Base-by-base conservation (phyloP, 1,140 invertebrate species). In the Monomorium pharaonis region DNA sequence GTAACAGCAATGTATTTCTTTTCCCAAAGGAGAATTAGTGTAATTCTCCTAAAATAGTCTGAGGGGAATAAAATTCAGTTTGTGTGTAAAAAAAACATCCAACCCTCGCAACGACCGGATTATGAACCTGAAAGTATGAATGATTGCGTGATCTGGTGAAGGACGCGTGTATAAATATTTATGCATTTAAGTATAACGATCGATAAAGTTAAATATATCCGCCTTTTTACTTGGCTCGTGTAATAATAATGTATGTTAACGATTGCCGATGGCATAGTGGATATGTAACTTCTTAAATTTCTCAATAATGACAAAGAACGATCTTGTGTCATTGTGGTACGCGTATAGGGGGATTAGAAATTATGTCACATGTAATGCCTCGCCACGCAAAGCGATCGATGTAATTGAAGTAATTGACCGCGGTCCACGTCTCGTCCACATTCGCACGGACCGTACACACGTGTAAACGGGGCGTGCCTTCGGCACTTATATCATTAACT, bases 381-480 rank as follows among this genome's bases (percentile, higher is more conserved):
- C 33, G 51, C 37, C 51, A 30, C 49, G 33, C 63, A 49, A 80
- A 47, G 51, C 67, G 24, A 74, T 83, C 67, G 67, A 83, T 74
- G 51, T 83, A 74, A 83, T 81, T 81, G 65, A 81, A 81, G n/a
- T 72, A 81, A 72, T 83, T 72, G 67, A 44, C 24, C 67, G 24
- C 27, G 37, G 33, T 54, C 62, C 47, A 37, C 27, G 21, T 81
- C 65, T 33, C 14, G 33, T 69, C 5, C 27, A 21, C 60, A 24
- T 47, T 74, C 67, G 47, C 44, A 12, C 44, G n/a, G 14, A 65
- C 37, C 42, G 44, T 60, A 74, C 37, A 21, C 42, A 83, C 14
- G 78, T 83, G 49, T 74, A 74, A 83, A 83, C 78, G 42, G 37
- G 67, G 78, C 27, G 67, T 83, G 78, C 78, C 67, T 74, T 83